Base-by-base conservation (phyloP, 2,888 invertebrate genomes). In the Mimumesa dahlbomi region DNA sequence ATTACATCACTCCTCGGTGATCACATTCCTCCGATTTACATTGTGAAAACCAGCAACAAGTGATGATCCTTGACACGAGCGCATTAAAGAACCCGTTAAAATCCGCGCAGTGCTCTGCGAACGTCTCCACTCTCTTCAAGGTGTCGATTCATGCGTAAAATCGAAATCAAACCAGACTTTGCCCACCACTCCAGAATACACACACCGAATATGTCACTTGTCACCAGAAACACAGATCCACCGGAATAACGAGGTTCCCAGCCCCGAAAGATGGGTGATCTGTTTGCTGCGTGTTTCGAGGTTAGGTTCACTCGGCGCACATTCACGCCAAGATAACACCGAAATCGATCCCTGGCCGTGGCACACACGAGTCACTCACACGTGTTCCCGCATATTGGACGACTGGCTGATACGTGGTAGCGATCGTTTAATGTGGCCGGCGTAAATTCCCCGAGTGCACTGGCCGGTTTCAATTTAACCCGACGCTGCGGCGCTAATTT, bases 401-500 rank as follows among this genome's bases (percentile, higher is more conserved):
- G 11, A n/a, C n/a, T 19, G 40, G 18, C 19, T 31, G 13, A 2
- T 1, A 29, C 29, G 29, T 2, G 29, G 9, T 29, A 29, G 29
- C 6, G 7, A n/a, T n/a, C n/a, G n/a, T n/a, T n/a, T n/a, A n/a
- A n/a, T n/a, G 9, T 29, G 29, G 9, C 56, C 50, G 54, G 65
- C 63, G 59, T 59, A 52, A 65, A 79, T 73, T 67, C 45, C 46
- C 63, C 71, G 81, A 84, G 85, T 84, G 82, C 81, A 84, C 82
- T 84, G 84, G 57, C 84, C 84, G 83, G 76, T 77, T 75, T 81
- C 67, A 69, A 79, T 82, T 84, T 77, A 83, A 77, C 73, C 73
- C 66, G 52, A 64, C 56, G 46, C 58, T 57, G 31, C 61, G 68
- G 65, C 31, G 75, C 72, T 76, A 66, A 84, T 78, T 84, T 85